Percentiles rank a stretch among this genome's conserved stretches.
Evolutionary conservation across 2,888 invertebrate species (phyloP).

Genomic region (Athalia circularis): DNA sequence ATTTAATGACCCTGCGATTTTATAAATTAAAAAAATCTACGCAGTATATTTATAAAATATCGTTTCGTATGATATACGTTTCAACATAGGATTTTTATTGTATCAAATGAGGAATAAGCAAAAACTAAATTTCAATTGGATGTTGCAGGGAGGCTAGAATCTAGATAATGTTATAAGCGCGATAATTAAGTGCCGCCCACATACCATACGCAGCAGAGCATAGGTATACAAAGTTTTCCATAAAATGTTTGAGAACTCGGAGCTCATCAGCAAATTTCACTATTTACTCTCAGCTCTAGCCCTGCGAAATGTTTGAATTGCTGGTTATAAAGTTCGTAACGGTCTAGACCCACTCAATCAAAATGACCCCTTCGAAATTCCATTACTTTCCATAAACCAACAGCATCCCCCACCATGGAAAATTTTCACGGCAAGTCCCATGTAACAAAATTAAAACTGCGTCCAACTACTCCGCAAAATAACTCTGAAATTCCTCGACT

Average conservation of each 20-base stretch:
- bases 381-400: constrained; percentile 23
- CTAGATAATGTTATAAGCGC: not conserved
- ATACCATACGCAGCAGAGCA: not conserved
- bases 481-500: no score
- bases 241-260: constrained; percentile 29
- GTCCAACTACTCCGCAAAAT: no score
- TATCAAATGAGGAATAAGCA: no score
- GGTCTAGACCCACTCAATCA: constrained; percentile 18
- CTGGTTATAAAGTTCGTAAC: constrained; percentile 32
- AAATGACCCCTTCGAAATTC: constrained; percentile 25
- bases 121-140: not conserved
- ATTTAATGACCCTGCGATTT: no score
- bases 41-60: no score
- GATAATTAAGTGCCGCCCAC: constrained; percentile 24
- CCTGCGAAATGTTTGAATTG: constrained; percentile 37
- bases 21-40: no score
- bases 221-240: constrained; percentile 9
- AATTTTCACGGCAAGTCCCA: no score
- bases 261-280: constrained; percentile 31
- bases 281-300: constrained; percentile 17
- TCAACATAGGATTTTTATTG: no score
- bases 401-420: not conserved
- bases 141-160: no score
- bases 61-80: no score
- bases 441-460: no score